Evolutionary conservation across 2,797 vertebrate genomes (phyloP).

Genomic region (Periparus ater): DNA sequence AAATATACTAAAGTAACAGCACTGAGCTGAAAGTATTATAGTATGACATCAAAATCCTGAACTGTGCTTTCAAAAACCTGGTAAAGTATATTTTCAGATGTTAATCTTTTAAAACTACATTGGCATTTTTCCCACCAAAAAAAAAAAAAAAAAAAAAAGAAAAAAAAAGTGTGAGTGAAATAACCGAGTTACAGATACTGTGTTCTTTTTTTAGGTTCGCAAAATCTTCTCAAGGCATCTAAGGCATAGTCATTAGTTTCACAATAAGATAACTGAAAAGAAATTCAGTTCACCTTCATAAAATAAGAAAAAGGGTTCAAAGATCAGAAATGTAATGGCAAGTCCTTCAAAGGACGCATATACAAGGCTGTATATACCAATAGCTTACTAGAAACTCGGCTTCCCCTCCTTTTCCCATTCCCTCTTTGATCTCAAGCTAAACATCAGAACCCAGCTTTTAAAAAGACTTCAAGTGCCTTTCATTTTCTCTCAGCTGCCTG

Average conservation of each 20-base stretch:
- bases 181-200: not conserved
- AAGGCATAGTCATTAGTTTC: constrained; percentile 54
- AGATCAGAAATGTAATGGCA: constrained; percentile 66
- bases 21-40: not conserved
- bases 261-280: constrained; percentile 35
- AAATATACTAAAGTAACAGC: not conserved
- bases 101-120: constrained; percentile 26
- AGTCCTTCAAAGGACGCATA: constrained; percentile 65
- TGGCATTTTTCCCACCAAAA: not conserved
- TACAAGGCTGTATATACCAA: not conserved
- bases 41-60: not conserved
- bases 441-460: constrained; percentile 76
- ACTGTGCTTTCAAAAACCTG: not conserved
- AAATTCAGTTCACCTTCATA: constrained; percentile 31
- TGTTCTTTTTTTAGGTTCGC: not conserved
- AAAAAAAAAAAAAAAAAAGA: not conserved
- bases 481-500: constrained; percentile 72
- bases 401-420: constrained; percentile 53
- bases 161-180: not conserved
- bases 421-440: constrained; percentile 77
- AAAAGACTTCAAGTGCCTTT: constrained; percentile 76
- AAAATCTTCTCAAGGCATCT: not conserved
- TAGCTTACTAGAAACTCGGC: constrained; percentile 21
- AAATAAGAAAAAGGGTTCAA: constrained; percentile 68
- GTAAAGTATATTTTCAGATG: not conserved